Evolutionary conservation across 2,113 vertebrate species (phyloP).

Genomic region (Ornithorhynchus anatinus): DNA sequence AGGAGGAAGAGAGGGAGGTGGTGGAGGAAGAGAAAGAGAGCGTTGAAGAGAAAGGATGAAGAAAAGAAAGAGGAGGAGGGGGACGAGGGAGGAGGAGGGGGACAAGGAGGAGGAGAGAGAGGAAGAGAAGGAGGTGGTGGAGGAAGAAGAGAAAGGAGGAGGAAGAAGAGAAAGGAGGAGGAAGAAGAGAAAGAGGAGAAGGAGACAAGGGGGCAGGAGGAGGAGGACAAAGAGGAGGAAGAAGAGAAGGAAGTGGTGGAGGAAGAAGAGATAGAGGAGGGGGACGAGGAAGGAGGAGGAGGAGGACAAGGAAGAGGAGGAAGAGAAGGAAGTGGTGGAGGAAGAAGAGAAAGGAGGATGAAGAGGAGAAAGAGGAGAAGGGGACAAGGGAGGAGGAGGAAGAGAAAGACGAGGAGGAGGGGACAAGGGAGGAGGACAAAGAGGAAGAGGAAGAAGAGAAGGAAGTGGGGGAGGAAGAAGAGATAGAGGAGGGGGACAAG

Average conservation of each 20-base stretch:
- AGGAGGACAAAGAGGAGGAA: not conserved
- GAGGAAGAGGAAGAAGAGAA: no score
- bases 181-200: not conserved
- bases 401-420: not conserved
- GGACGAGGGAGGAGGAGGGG: not conserved
- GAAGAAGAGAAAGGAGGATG: no score
- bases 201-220: not conserved
- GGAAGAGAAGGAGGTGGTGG: not conserved
- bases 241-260: no score
- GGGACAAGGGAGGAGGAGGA: no score
- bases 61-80: not conserved
- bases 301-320: not conserved
- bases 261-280: no score
- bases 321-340: not conserved
- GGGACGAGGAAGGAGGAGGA: not conserved
- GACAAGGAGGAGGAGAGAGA: not conserved
- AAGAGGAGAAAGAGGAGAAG: no score
- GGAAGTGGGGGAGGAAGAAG: no score
- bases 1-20: not conserved
- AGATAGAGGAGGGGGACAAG: no score
- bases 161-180: not conserved
- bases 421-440: not conserved
- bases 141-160: not conserved
- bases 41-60: not conserved
- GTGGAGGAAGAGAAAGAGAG: not conserved